Base-by-base conservation (phyloP, 2,888 invertebrate species). In the Sarcophaga carnaria region DNA sequence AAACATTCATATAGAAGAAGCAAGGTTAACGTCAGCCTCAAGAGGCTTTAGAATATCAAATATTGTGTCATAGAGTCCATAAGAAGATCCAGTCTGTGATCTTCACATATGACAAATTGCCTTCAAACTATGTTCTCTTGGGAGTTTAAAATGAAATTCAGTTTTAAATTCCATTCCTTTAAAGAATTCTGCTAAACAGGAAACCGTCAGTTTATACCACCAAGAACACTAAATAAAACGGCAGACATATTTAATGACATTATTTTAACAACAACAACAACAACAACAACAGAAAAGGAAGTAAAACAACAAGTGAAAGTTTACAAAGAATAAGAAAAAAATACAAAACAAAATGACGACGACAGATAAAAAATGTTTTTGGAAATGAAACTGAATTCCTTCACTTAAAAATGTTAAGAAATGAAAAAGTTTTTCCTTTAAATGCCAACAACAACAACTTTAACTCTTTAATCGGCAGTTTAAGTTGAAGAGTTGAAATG, bases 211-310 rank as follows among this genome's bases (percentile, higher is more conserved):
- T 37, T 37, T 37, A 37, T 37, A 37, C 37, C 17, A 25, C 54
- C 77, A 74, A 59, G 47, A 74, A 17, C 64, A 70, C 80, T 72
- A 80, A 83, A 83, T 79, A 80, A 37, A 80, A 76, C 70, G 60
- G 75, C 84, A 87, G 87, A 75, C 83, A 87, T 71, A 83, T 75
- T 87, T 87, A 87, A 81, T 84, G 83, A 79, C 75, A 75, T 81
- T 84, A 83, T 83, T 83, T 74, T 45, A 75, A 66, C 71, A 75
- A 76, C 64, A 80, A 80, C 20, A 76, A 54, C 74, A 72, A 72
- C 20, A 81, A 85, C 49, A 47, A 4, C 54, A 20, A 14, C 25
- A 75, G 12, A 37, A 37, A 37, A 37, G 37, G 37, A 64, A 60
- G 14, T 45, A 67, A 60, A 70, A 71, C n/a, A 75, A 80, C 78